Percentiles rank a stretch among this genome's conserved stretches.
These are phyloP conservation scores for Oncorhynchus kisutch DNA, from an alignment of 2,113 vertebrate genomes.

Conservation along the genomic window DNA sequence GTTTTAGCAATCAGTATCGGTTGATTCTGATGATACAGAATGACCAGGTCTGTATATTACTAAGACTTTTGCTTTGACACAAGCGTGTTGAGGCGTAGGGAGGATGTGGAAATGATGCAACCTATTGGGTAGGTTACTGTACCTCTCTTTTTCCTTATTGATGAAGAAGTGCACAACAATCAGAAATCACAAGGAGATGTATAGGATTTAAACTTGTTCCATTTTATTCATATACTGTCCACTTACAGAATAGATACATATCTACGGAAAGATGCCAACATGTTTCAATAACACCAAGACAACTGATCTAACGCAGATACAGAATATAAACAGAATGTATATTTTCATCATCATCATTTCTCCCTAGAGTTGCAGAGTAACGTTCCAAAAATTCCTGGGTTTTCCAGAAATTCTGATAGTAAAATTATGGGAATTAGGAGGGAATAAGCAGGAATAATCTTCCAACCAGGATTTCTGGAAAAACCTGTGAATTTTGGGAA, in stretches of 20 bases:
- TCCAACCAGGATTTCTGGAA: too few relatives aligned
- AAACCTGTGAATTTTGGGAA: too few relatives aligned
- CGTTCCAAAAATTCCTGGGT: neutral
- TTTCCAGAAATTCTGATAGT: too few relatives aligned
- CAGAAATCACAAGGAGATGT: neutral
- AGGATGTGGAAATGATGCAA: too few relatives aligned
- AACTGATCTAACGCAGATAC: neutral
- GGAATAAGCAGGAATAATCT: too few relatives aligned
- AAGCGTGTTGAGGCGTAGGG: too few relatives aligned
- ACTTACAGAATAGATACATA: slow-evolving; percentile 46
- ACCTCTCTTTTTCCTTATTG: too few relatives aligned
- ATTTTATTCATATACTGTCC: slow-evolving; percentile 58
- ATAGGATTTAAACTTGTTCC: neutral
- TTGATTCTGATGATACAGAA: too few relatives aligned
- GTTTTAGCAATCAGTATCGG: neutral
- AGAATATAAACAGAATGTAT: too few relatives aligned
- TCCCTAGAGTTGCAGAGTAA: slow-evolving; percentile 79
- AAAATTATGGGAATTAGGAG: slow-evolving; percentile 53
- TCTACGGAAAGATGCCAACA: slow-evolving; percentile 11
- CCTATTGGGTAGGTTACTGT: too few relatives aligned
- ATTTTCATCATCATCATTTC: too few relatives aligned
- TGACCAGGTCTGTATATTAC: neutral
- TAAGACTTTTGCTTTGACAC: too few relatives aligned
- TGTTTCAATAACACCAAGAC: slow-evolving; percentile 61
- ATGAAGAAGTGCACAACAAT: neutral